These are phyloP conservation scores for Nomada ruficornis DNA, from an alignment of 2,888 invertebrate species.

Conservation along the genomic window DNA sequence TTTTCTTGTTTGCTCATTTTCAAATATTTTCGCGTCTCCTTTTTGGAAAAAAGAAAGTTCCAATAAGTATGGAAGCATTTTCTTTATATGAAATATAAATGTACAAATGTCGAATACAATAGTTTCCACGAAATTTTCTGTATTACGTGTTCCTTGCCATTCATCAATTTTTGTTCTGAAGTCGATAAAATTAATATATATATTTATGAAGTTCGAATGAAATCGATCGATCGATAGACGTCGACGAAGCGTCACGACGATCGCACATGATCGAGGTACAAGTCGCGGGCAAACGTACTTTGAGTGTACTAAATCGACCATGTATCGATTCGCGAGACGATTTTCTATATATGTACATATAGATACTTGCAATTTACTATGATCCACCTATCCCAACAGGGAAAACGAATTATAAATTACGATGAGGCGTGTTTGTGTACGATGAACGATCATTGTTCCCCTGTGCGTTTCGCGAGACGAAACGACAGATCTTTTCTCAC, in stretches of 20 bases:
- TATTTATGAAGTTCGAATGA: no score
- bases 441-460: no score
- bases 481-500: no score
- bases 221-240: slow-evolving; percentile 12
- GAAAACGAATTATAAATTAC: slow-evolving; percentile 27
- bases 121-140: no score
- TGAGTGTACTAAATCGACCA: slow-evolving; percentile 57
- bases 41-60: background rate
- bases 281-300: slow-evolving; percentile 58
- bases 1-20: no score
- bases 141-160: no score
- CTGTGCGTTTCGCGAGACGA: no score
- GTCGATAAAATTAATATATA: no score
- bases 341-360: slow-evolving; percentile 75
- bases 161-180: no score
- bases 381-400: slow-evolving; percentile 53
- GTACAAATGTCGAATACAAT: no score
- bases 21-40: no score
- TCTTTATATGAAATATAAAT: background rate
- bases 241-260: slow-evolving; percentile 36
- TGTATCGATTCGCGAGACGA: slow-evolving; percentile 74
- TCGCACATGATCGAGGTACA: slow-evolving; percentile 41
- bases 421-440: slow-evolving; percentile 2
- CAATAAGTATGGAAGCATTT: no score
- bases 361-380: slow-evolving; percentile 72